Evolutionary conservation across 2,797 vertebrate species (phyloP).

Genomic region (Poliocrania exsul): DNA sequence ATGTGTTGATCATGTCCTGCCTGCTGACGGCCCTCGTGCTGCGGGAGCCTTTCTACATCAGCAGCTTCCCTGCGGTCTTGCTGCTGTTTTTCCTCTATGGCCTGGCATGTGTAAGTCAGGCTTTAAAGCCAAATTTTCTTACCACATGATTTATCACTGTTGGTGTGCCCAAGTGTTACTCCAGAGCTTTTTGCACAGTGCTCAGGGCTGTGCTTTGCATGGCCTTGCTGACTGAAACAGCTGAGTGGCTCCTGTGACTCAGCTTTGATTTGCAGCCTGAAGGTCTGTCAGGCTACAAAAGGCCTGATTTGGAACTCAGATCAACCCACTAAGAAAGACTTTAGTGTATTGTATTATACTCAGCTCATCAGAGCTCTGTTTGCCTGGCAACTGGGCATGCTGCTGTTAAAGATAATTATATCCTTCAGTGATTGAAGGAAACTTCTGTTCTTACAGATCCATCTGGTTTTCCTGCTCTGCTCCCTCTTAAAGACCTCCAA

Average conservation of each 20-base stretch:
- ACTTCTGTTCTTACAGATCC: constrained; percentile 77
- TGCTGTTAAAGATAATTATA: not conserved
- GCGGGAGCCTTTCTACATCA: constrained; percentile 73
- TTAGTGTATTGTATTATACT: not conserved
- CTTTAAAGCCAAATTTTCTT: not conserved
- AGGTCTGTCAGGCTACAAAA: not conserved
- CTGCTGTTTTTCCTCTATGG: constrained; percentile 88
- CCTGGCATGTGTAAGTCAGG: constrained; percentile 85
- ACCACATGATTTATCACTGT: fast-evolving
- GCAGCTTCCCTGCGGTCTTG: constrained; percentile 81
- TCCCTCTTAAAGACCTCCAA: constrained; percentile 87
- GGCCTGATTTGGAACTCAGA: not conserved
- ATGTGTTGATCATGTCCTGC: constrained; percentile 31
- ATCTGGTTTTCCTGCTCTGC: constrained; percentile 89
- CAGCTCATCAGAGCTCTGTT: not conserved
- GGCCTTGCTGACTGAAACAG: not conserved
- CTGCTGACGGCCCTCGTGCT: constrained; percentile 68
- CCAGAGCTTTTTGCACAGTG: not conserved
- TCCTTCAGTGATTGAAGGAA: not conserved
- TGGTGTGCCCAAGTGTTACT: not conserved
- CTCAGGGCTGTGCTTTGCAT: not conserved
- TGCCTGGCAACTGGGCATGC: not conserved
- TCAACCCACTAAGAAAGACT: not conserved
- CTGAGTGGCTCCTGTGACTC: not conserved
- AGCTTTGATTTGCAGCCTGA: not conserved